Base-by-base conservation (phyloP, 2,888 invertebrate genomes). In the Aricia artaxerxes region DNA sequence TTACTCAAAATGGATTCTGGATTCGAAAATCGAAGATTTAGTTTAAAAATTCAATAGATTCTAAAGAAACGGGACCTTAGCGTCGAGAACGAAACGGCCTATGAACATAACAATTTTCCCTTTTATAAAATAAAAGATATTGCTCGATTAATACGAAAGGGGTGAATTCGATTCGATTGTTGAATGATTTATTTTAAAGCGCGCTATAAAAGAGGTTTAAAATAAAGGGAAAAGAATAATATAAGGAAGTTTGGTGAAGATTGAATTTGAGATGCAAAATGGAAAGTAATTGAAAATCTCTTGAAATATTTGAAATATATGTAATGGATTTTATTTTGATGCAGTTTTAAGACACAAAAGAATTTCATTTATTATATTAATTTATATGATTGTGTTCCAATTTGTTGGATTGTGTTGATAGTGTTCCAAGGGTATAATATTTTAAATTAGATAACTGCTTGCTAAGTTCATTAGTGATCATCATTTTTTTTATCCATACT, bases 31-130 rank as follows among this genome's bases (percentile, higher is more conserved):
- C 91, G 90, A 91, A 91, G 91, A 92, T 92, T 90, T 91, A 92
- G 91, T 92, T 93, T 92, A 93, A 93, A 93, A 92, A 93, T 93
- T 93, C 92, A 93, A 91, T 92, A 90, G 89, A 91, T 87, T 91
- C 92, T 91, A 91, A 92, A 92, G 91, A 89, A 92, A 91, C 90
- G 91, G 69, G 5, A 69, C 69, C 35, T 69, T 91, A 6, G 89
- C 91, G 91, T 86, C 87, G 86, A 87, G 89, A 91, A 92, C 91
- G 92, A 91, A 92, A 92, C 91, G 92, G 90, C 88, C 92, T 92
- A 92, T 88, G 90, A 93, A 92, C 90, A 91, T 91, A 90, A 91
- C 91, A 91, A 90, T 93, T 93, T 91, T 87, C 88, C 76, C 91
- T 89, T 92, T 92, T 92, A 92, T 92, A 92, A 92, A 91, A 91